Evolutionary conservation across 2,797 vertebrate species (phyloP).

Genomic region (Harpagifer antarcticus): DNA sequence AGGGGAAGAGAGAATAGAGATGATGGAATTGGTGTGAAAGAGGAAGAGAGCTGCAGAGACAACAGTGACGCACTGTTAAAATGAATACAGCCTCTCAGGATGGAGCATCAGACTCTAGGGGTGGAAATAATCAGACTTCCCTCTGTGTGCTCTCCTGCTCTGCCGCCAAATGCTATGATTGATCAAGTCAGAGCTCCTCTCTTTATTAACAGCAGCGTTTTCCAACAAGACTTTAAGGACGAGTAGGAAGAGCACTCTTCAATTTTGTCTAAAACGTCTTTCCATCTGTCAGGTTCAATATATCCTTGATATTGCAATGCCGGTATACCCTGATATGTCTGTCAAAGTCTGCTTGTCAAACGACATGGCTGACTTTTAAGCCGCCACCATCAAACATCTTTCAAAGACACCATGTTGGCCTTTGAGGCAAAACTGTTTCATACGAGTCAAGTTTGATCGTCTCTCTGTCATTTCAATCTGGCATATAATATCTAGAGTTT

Average conservation of each 20-base stretch:
- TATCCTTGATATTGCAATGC: constrained; percentile 21
- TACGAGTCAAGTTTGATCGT: constrained; percentile 46
- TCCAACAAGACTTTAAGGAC: constrained; percentile 58
- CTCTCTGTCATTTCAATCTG: constrained; percentile 32
- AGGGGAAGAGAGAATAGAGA: constrained; percentile 29
- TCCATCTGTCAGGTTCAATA: constrained; percentile 60
- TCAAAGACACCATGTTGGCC: constrained; percentile 55
- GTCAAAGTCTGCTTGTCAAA: constrained; percentile 61
- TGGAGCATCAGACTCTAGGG: constrained; percentile 47
- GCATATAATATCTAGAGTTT: constrained; percentile 27
- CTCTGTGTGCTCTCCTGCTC: constrained; percentile 34
- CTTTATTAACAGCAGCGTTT: constrained; percentile 72
- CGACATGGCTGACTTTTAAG: constrained; percentile 42
- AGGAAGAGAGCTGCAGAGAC: constrained; percentile 62
- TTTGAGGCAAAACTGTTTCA: constrained; percentile 50
- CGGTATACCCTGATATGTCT: constrained; percentile 32
- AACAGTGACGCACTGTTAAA: constrained; percentile 62
- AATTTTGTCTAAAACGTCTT: constrained; percentile 60
- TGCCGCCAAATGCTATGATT: constrained; percentile 69
- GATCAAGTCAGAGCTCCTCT: constrained; percentile 70
- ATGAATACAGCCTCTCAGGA: constrained; percentile 70
- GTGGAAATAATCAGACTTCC: constrained; percentile 73
- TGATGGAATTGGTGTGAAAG: constrained; percentile 72
- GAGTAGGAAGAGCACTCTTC: constrained; percentile 58
- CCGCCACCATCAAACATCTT: constrained; percentile 56